A percentile compares a stretch with the other conserved stretches of the same genome.
Conservation (phyloP, 2,888 invertebrate species). For the Andrena marginata region DNA sequence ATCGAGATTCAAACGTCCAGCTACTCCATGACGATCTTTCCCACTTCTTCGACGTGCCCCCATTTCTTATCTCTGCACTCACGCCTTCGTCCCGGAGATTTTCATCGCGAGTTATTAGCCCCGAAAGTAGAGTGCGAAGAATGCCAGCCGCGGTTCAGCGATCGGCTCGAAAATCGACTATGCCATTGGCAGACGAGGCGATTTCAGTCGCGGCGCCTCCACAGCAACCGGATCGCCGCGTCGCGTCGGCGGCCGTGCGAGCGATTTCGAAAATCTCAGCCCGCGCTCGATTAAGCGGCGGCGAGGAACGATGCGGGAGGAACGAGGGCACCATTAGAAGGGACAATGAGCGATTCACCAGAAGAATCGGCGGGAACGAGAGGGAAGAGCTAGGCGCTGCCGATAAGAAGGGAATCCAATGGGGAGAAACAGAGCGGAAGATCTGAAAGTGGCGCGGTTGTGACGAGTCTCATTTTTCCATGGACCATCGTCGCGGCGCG, state of each 20-base stretch:
- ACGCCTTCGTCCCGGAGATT: too few species aligned
- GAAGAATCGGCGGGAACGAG: constrained; percentile 47
- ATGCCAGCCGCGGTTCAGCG: constrained; percentile 16
- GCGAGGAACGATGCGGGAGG: constrained; percentile 12
- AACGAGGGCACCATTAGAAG: constrained; percentile 53
- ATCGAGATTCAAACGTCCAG: constrained; percentile 3
- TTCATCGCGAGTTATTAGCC: neutral
- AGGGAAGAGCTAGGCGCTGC: neutral
- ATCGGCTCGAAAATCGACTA: constrained; percentile 59
- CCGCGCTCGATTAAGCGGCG: constrained; percentile 50
- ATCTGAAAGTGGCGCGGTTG: neutral
- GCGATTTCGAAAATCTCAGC: constrained; percentile 53
- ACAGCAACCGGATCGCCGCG: neutral
- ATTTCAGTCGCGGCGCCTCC: constrained; percentile 2
- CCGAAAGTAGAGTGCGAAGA: neutral
- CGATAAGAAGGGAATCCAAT: constrained; percentile 3
- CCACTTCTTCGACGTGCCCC: neutral
- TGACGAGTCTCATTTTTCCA: neutral
- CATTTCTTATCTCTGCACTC: too few species aligned
- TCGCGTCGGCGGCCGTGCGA: constrained; percentile 24
- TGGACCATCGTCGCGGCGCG: neutral
- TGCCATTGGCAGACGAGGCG: constrained; percentile 52
- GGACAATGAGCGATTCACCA: constrained; percentile 63
- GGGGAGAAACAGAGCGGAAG: constrained; percentile 1
- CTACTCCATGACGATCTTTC: neutral